Conservation (phyloP, 2,888 invertebrate species). For the Himalopsyche kuldschensis region DNA sequence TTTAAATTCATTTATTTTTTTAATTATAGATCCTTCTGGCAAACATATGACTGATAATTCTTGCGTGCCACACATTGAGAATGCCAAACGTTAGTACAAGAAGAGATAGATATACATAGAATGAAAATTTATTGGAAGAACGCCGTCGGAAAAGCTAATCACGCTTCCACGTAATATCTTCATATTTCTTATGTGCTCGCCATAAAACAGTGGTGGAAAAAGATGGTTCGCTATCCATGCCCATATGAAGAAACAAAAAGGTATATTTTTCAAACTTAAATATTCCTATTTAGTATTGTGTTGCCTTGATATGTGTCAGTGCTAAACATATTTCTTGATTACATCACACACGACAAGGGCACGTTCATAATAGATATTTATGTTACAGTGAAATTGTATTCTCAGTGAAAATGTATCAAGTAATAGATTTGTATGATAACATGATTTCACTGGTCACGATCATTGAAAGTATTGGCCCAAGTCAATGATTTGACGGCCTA, state of each 20-base stretch:
- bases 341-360: too few relatives aligned
- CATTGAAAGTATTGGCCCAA: too few relatives aligned
- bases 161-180: slow-evolving; percentile 36
- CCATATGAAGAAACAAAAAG: not conserved
- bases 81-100: not conserved
- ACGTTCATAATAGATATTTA: too few relatives aligned
- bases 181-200: slow-evolving; percentile 31
- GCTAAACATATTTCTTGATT: not conserved
- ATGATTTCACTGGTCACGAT: too few relatives aligned
- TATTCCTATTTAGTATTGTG: not conserved
- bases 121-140: slow-evolving; percentile 36
- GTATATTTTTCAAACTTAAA: not conserved
- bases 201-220: not conserved
- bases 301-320: not conserved
- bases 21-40: too few relatives aligned
- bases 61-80: not conserved
- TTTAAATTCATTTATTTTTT: too few relatives aligned
- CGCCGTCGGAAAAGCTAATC: slow-evolving; percentile 36
- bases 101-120: slow-evolving; percentile 15
- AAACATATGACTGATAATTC: too few relatives aligned
- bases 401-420: too few relatives aligned
- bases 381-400: too few relatives aligned
- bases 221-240: not conserved
- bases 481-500: too few relatives aligned
- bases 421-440: too few relatives aligned